A percentile compares a stretch with the other conserved stretches of the same genome.
These are phyloP conservation scores for Enteromius paludinosus DNA, from an alignment of 2,797 vertebrate species.

Conservation along the genomic window DNA sequence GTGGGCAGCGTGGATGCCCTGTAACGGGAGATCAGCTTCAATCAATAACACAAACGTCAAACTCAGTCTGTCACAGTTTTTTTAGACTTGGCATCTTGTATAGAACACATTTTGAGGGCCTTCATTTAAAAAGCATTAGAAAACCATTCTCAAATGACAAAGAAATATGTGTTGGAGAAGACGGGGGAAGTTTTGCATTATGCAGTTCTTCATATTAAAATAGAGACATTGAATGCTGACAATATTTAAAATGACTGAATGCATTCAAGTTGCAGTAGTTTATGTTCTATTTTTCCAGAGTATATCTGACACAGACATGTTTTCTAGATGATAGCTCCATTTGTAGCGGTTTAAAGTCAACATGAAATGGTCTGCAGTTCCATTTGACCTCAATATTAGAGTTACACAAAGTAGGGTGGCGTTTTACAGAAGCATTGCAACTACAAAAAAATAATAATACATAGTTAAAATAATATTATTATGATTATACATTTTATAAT, in stretches of 20 bases:
- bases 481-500: not conserved
- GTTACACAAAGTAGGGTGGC: not conserved
- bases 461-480: not conserved
- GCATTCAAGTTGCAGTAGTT: not conserved
- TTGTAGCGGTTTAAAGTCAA: not conserved
- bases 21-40: conserved; percentile 65
- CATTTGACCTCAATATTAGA: not conserved
- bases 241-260: conserved; percentile 5
- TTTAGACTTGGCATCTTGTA: not conserved
- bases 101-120: conserved; percentile 1
- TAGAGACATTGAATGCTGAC: not conserved
- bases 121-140: conserved; percentile 4
- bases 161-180: conserved; percentile 9
- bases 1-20: conserved; percentile 78
- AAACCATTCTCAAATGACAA: not conserved
- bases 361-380: not conserved
- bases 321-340: not conserved
- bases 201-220: not conserved
- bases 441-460: not conserved
- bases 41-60: conserved; percentile 51
- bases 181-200: not conserved
- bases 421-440: not conserved
- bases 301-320: not conserved
- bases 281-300: not conserved
- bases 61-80: conserved; percentile 5